Evolutionary conservation across 2,113 vertebrate species (phyloP).

Genomic region (Lophius piscatorius): DNA sequence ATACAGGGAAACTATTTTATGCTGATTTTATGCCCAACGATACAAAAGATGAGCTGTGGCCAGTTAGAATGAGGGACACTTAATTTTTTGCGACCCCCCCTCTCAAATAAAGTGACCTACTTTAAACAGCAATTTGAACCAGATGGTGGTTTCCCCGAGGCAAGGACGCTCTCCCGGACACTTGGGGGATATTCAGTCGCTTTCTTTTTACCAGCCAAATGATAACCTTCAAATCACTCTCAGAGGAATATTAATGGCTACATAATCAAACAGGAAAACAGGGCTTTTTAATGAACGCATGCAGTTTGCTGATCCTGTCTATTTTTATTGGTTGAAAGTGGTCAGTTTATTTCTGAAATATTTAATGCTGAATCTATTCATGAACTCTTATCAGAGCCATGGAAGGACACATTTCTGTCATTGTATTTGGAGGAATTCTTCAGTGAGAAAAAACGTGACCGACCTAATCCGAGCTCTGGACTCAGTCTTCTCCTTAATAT

Average conservation of each 20-base stretch:
- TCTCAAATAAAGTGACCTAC: constrained; percentile 55
- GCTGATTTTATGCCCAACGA: constrained; percentile 22
- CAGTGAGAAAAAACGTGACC: too few species aligned
- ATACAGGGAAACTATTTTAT: constrained; percentile 9
- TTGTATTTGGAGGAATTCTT: too few species aligned
- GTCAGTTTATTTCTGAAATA: constrained; percentile 19
- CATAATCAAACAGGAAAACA: constrained; percentile 52
- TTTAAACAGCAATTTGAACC: constrained; percentile 60
- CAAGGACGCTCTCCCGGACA: constrained; percentile 57
- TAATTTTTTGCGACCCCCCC: constrained; percentile 28
- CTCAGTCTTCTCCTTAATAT: too few species aligned
- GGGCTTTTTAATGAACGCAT: constrained; percentile 45
- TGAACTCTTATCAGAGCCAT: too few species aligned
- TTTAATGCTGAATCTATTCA: not conserved
- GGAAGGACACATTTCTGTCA: too few species aligned
- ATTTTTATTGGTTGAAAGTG: constrained; percentile 21
- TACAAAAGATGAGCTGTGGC: constrained; percentile 21
- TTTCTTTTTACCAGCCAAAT: constrained; percentile 47
- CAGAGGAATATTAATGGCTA: constrained; percentile 45
- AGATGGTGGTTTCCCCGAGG: constrained; percentile 67
- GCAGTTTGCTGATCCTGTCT: constrained; percentile 34
- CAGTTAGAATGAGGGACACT: constrained; percentile 12
- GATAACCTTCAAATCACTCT: constrained; percentile 63
- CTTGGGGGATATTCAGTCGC: constrained; percentile 42
- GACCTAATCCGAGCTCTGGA: too few species aligned